Conservation (phyloP, 2,888 invertebrate genomes). For the Dioctria rufipes region DNA sequence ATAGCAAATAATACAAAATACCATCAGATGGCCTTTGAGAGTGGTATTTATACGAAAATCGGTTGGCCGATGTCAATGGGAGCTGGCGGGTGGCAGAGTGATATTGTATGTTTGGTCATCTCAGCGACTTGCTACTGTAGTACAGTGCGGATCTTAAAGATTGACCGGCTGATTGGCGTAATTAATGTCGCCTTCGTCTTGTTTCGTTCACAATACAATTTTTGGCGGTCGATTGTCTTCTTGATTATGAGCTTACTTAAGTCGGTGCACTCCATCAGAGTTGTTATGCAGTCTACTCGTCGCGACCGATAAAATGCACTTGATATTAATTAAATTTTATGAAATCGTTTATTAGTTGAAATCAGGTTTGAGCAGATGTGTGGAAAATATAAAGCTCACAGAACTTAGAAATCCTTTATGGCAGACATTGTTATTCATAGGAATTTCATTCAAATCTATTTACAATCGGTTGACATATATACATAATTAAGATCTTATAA, state of each 20-base stretch:
- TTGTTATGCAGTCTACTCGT: constrained; percentile 3
- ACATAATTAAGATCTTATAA: constrained; percentile 3
- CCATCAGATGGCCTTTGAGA: constrained; percentile 52
- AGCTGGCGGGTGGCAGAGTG: constrained; percentile 27
- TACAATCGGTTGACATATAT: neutral
- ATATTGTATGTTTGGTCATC: constrained; percentile 32
- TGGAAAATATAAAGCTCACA: too few relatives aligned
- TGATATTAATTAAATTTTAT: constrained; percentile 9
- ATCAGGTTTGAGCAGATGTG: too few relatives aligned
- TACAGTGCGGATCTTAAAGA: constrained; percentile 40
- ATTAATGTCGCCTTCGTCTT: constrained; percentile 46
- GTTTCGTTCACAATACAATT: constrained; percentile 30
- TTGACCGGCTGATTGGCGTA: constrained; percentile 16
- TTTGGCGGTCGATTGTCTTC: constrained; percentile 29
- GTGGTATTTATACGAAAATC: constrained; percentile 51
- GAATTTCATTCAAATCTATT: constrained; percentile 7
- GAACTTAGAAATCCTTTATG: too few relatives aligned
- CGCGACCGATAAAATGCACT: neutral
- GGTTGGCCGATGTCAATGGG: constrained; percentile 26
- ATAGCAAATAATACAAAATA: constrained; percentile 51
- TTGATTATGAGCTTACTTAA: neutral
- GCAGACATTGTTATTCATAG: constrained; percentile 1
- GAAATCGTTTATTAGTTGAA: too few relatives aligned
- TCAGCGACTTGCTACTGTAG: neutral
- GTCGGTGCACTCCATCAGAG: constrained; percentile 6